Conservation (phyloP, 2,797 vertebrate species). For the Mormyrops boulengeri region DNA sequence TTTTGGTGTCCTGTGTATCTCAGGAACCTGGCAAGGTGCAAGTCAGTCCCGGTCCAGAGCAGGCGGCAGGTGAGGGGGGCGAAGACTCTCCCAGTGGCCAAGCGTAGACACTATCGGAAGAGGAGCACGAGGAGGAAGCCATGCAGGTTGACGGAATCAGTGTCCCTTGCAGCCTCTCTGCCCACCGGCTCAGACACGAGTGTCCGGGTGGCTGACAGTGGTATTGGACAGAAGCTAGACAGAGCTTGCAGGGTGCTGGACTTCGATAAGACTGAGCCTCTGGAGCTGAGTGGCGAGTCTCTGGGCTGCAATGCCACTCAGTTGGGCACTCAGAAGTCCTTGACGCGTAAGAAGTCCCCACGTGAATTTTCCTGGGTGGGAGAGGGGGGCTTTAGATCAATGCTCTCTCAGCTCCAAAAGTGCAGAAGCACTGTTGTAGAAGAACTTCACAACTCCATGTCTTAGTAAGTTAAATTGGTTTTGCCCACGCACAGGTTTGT, state of each 20-base stretch:
- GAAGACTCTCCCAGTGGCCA: not conserved
- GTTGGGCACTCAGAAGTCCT: not conserved
- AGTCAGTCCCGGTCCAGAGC: not conserved
- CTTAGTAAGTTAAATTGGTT: not conserved
- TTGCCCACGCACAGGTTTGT: not conserved
- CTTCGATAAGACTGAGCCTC: not conserved
- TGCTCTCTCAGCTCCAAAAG: not conserved
- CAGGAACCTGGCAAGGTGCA: slow-evolving; percentile 11
- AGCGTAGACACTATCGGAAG: not conserved
- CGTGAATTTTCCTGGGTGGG: not conserved
- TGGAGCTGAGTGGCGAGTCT: not conserved
- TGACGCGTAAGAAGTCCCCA: not conserved
- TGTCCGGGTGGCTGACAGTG: not conserved
- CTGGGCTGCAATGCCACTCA: not conserved
- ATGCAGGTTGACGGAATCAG: not conserved
- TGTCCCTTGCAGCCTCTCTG: not conserved
- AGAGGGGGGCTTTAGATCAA: slow-evolving; percentile 13
- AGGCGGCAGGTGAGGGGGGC: not conserved
- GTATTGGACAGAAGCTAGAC: not conserved
- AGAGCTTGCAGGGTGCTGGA: not conserved
- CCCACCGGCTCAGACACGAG: not conserved
- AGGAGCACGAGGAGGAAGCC: not conserved
- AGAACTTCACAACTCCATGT: not conserved
- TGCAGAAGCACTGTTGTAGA: not conserved
- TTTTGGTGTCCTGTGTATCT: not conserved